A percentile compares a stretch with the other conserved stretches of the same genome.
These are phyloP conservation scores for Oreamnos americanus DNA, from an alignment of 2,113 vertebrate species.

Conservation along the genomic window DNA sequence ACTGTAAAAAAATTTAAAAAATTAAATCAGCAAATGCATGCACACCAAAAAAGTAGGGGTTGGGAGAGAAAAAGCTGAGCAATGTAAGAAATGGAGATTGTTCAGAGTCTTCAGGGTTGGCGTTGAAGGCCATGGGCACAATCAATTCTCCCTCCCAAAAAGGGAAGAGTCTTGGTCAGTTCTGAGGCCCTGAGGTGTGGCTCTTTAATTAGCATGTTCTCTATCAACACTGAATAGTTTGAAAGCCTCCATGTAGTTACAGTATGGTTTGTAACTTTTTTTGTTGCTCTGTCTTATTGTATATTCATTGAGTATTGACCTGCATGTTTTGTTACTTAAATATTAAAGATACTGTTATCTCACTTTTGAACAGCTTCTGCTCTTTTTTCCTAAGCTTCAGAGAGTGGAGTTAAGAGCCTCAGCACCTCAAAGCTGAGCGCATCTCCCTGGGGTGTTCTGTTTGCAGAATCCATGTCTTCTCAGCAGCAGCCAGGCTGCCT, in stretches of 20 bases:
- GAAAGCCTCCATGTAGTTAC: neutral
- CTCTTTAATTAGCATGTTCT: neutral
- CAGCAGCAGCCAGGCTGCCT: neutral
- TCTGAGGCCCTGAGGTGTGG: neutral
- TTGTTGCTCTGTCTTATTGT: conserved; percentile 35
- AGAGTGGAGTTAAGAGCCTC: neutral
- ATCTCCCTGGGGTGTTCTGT: neutral
- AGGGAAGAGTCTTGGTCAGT: neutral
- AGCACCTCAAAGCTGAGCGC: neutral
- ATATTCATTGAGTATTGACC: conserved; percentile 52
- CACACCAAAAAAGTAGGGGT: neutral
- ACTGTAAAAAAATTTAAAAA: neutral
- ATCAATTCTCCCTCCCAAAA: neutral
- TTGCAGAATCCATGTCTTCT: neutral
- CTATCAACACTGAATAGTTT: neutral
- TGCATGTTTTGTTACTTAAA: conserved; percentile 64
- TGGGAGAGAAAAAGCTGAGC: neutral
- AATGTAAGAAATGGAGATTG: neutral
- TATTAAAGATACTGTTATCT: conserved; percentile 70
- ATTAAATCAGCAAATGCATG: neutral
- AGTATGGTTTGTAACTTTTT: conserved; percentile 14
- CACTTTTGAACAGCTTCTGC: conserved; percentile 16
- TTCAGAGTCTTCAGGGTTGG: neutral
- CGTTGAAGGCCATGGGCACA: neutral
- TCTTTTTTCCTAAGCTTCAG: neutral